A percentile compares a stretch with the other conserved stretches of the same genome.
These are phyloP conservation scores for Maconellicoccus hirsutus DNA, from an alignment of 1,140 invertebrate species.

Conservation along the genomic window DNA sequence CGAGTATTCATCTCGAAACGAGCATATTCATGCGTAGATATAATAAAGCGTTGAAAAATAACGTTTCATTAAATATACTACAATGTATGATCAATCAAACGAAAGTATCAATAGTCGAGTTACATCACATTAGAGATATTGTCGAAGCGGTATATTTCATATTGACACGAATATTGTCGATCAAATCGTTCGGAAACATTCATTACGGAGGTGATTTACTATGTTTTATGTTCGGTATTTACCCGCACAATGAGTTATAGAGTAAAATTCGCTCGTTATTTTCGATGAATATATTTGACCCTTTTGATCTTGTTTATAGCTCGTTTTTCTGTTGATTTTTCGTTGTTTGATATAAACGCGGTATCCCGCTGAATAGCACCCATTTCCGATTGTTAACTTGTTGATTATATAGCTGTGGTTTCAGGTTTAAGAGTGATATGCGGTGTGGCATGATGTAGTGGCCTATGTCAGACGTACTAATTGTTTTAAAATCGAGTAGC, in stretches of 20 bases:
- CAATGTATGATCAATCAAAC: neutral
- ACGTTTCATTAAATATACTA: neutral
- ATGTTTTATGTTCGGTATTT: neutral
- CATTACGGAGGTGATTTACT: neutral
- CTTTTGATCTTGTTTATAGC: too few relatives aligned
- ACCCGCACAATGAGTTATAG: neutral
- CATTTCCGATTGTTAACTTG: too few relatives aligned
- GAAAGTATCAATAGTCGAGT: neutral
- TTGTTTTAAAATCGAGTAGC: too few relatives aligned
- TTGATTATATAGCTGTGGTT: too few relatives aligned
- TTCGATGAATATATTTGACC: too few relatives aligned
- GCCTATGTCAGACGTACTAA: too few relatives aligned
- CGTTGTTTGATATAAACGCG: too few relatives aligned
- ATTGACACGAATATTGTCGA: conserved; percentile 3
- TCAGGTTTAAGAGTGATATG: too few relatives aligned
- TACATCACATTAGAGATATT: neutral
- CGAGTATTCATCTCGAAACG: neutral
- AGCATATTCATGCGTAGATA: neutral
- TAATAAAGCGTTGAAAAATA: neutral
- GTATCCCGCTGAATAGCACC: too few relatives aligned
- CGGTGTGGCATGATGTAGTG: too few relatives aligned
- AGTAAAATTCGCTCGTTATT: too few relatives aligned
- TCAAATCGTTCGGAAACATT: conserved; percentile 3
- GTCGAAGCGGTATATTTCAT: neutral
- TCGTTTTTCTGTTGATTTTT: too few relatives aligned